Percentiles rank a stretch among this genome's conserved stretches.
Conservation (phyloP, 2,113 vertebrate species). For the Perca flavescens region DNA sequence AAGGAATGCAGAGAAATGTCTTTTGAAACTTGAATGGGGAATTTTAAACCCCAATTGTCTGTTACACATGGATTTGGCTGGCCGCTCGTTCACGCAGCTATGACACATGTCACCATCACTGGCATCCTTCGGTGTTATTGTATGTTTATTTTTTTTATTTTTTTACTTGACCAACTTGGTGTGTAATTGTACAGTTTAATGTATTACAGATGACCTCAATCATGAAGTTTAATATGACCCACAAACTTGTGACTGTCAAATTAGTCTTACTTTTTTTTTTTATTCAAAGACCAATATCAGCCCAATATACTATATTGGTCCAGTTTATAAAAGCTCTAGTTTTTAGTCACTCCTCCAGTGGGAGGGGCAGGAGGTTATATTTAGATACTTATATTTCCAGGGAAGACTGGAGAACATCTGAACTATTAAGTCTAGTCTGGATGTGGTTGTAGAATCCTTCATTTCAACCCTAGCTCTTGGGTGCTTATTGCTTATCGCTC, state of each 20-base stretch:
- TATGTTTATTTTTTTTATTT: background rate
- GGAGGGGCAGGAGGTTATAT: background rate
- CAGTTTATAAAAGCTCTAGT: background rate
- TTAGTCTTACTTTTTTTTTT: background rate
- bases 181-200: background rate
- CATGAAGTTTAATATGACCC: background rate
- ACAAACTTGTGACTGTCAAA: background rate
- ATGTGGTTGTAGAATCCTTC: background rate
- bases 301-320: background rate
- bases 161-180: background rate
- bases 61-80: background rate
- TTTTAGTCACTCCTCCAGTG: too few relatives aligned
- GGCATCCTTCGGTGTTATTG: background rate
- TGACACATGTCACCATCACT: background rate
- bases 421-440: background rate
- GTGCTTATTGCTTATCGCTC: slow-evolving; percentile 16
- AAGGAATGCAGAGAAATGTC: background rate
- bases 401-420: background rate
- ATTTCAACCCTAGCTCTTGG: background rate
- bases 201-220: slow-evolving; percentile 4
- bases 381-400: background rate
- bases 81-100: background rate
- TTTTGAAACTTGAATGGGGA: background rate
- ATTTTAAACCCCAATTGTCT: background rate
- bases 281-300: background rate